Evolutionary conservation across 2,113 vertebrate species (phyloP).

Genomic region (Pachyramphus minor): DNA sequence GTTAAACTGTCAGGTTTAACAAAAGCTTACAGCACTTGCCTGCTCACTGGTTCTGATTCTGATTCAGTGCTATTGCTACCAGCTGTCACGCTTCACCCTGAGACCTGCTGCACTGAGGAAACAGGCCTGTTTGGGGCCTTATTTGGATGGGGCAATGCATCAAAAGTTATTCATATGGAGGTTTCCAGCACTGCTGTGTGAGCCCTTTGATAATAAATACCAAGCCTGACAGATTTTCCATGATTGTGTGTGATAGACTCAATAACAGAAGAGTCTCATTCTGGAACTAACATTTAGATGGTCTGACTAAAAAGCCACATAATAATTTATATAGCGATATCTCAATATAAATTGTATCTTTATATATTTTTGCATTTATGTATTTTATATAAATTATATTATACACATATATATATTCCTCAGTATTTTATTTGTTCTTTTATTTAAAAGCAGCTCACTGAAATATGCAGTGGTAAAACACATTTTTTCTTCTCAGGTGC

Average conservation of each 20-base stretch:
- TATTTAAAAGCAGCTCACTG: background rate
- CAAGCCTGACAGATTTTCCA: background rate
- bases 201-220: background rate
- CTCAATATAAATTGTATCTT: background rate
- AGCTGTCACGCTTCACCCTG: background rate
- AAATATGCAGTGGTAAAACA: background rate
- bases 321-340: background rate
- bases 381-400: background rate
- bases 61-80: background rate
- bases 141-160: background rate
- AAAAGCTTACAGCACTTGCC: background rate
- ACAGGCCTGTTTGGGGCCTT: background rate
- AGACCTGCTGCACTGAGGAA: background rate
- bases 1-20: constrained; percentile 57
- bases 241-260: background rate
- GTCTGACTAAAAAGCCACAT: background rate
- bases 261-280: background rate
- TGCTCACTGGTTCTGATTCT: constrained; percentile 24
- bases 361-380: background rate
- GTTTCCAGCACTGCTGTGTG: background rate
- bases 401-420: background rate
- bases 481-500: background rate
- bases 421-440: background rate
- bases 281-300: background rate
- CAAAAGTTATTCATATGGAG: background rate